Base-by-base conservation (phyloP, 2,797 vertebrate species). In the Sternotherus odoratus region DNA sequence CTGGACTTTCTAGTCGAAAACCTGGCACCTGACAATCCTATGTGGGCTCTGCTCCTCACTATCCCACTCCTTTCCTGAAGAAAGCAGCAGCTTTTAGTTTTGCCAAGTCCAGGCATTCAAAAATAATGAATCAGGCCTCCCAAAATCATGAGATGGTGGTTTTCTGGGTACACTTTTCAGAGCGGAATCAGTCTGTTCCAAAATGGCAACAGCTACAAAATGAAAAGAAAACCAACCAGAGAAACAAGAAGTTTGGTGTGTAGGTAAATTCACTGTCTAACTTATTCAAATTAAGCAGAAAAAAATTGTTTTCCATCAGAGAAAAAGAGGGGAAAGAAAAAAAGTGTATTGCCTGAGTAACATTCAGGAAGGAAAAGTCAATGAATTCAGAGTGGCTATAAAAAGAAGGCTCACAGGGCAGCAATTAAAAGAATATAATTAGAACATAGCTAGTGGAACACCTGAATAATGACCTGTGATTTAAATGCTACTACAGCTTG, bases 321-420 rank as follows among this genome's bases (percentile, higher is more conserved):
- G 12, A 69, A 15, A 81, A 87, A 30, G 3, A 80, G 87, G 69
- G 75, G 39, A 85, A 83, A 79, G 33, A 36, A 36, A 21, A 7
- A 83, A 30, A 30, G 43, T 28, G 26, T 48, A n/a, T 82, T 72
- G 10, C 11, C 24, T 63, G 39, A 87, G 69, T 46, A 90, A 81
- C 26, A 33, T 89, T 53, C 86, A 48, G 26, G 15, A n/a, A 82
- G 81, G n/a, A 93, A 93, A 89, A 92, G 8, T 49, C 57, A 79
- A 23, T 66, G 80, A 49, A 23, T 91, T 94, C 87, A 89, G 23
- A 92, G 15, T 26, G 83, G n/a, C 88, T 91, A 53, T 86, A 89
- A 63, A 94, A 91, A 84, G 39, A 94, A 86, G 57, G 74, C 4
- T 1, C 56, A 60, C 49, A 75, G 43, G 43, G 53, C 24, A 85